A percentile compares a stretch with the other conserved stretches of the same genome.
Evolutionary conservation across 2,797 vertebrate species (phyloP).

Genomic region (Notolabrus celidotus): DNA sequence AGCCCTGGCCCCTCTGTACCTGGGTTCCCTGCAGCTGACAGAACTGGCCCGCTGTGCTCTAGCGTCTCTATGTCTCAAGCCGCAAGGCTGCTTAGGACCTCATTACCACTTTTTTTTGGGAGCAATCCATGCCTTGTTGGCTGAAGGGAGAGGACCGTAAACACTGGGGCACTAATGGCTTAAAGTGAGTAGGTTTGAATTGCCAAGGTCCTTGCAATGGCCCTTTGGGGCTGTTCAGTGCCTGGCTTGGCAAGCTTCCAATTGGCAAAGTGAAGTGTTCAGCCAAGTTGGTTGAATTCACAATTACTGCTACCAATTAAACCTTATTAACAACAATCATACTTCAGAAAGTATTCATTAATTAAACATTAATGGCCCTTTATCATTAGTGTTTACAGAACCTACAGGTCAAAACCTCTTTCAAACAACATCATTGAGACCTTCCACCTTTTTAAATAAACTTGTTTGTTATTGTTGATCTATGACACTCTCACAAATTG

Average conservation of each 20-base stretch:
- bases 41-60: conserved; percentile 52
- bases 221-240: conserved; percentile 68
- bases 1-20: conserved; percentile 72
- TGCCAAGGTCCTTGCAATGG: conserved; percentile 74
- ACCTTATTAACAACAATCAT: conserved; percentile 19
- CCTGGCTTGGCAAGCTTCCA: conserved; percentile 58
- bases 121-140: conserved; percentile 84
- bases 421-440: too few species aligned
- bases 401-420: too few species aligned
- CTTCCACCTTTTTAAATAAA: too few species aligned
- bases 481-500: too few species aligned
- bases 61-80: conserved; percentile 71
- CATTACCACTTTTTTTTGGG: conserved; percentile 84
- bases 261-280: conserved; percentile 49
- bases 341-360: background rate
- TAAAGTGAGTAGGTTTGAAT: conserved; percentile 82
- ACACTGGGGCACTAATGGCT: conserved; percentile 84
- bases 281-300: conserved; percentile 56
- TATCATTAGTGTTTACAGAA: background rate
- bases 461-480: too few species aligned
- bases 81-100: conserved; percentile 73
- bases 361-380: background rate
- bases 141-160: conserved; percentile 73
- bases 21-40: conserved; percentile 65
- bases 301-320: conserved; percentile 34